phyloP scores from a whole-genome alignment of 2,113 vertebrate species.

The Eurystomus gularis region DNA sequence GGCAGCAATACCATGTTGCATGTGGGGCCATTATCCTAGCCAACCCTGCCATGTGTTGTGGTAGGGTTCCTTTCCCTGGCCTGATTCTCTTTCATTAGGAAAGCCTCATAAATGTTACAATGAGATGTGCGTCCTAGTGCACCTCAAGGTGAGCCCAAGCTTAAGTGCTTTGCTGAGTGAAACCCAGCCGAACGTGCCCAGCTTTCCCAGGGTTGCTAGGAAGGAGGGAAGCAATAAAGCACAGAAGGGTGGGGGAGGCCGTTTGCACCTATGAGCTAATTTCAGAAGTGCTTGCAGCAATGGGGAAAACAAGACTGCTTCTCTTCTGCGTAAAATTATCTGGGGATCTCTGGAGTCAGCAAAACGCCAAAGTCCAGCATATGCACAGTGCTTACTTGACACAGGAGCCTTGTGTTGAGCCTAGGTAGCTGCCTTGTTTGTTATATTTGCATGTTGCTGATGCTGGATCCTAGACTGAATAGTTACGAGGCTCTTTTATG shows the following conservation, averaged over 20 bases:
- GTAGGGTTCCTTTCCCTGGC: background rate
- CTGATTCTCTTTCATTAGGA: background rate
- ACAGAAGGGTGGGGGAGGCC: constrained; percentile 35
- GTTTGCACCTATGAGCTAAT: background rate
- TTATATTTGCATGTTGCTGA: background rate
- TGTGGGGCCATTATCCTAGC: background rate
- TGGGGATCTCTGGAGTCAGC: constrained; percentile 11
- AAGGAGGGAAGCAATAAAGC: constrained; percentile 8
- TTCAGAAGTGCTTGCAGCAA: background rate
- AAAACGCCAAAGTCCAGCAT: background rate
- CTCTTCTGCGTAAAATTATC: background rate
- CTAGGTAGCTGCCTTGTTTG: background rate
- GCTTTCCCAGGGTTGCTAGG: background rate
- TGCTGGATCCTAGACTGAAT: background rate
- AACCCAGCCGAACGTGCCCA: background rate
- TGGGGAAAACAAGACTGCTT: background rate
- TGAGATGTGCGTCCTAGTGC: background rate
- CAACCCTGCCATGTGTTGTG: background rate
- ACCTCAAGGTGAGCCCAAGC: background rate
- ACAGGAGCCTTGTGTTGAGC: background rate
- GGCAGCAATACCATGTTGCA: background rate
- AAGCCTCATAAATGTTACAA: background rate
- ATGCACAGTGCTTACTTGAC: background rate
- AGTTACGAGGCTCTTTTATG: background rate
- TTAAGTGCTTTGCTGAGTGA: background rate